A percentile compares a stretch with the other conserved stretches of the same genome.
Conservation (phyloP, 2,113 vertebrate genomes). For the Chloebia gouldiae region DNA sequence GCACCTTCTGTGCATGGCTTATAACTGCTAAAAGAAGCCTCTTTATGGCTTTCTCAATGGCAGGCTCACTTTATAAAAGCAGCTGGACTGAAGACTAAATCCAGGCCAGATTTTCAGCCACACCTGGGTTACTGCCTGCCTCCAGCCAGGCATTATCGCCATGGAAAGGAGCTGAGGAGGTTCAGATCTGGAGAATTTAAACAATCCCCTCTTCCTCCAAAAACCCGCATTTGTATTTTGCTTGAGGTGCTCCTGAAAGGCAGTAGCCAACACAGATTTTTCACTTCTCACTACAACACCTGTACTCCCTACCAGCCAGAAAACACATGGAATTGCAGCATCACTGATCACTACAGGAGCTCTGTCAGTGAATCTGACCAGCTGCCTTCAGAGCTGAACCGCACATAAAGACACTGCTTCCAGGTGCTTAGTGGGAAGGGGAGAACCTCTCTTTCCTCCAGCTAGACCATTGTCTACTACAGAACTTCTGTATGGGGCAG, state of each 20-base stretch:
- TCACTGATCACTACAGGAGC: background rate
- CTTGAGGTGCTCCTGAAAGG: background rate
- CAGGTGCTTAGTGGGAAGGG: background rate
- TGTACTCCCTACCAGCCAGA: background rate
- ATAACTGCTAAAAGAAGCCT: background rate
- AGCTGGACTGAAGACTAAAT: background rate
- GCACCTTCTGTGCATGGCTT: background rate
- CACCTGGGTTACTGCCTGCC: background rate
- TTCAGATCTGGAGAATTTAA: background rate
- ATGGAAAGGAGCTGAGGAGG: background rate
- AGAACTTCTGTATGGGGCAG: background rate
- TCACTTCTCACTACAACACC: background rate
- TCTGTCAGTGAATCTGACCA: background rate
- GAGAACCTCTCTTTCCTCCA: background rate
- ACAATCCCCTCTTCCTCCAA: rapidly evolving
- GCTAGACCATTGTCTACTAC: background rate
- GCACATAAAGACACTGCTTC: background rate
- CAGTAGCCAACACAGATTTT: background rate
- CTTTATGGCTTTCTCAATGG: background rate
- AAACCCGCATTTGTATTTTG: background rate
- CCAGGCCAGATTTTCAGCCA: background rate
- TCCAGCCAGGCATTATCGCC: background rate
- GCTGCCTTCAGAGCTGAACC: background rate
- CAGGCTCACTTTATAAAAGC: background rate
- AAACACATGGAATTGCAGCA: background rate